Conservation (phyloP, 1,140 invertebrate genomes). For the Capitella teleta region DNA sequence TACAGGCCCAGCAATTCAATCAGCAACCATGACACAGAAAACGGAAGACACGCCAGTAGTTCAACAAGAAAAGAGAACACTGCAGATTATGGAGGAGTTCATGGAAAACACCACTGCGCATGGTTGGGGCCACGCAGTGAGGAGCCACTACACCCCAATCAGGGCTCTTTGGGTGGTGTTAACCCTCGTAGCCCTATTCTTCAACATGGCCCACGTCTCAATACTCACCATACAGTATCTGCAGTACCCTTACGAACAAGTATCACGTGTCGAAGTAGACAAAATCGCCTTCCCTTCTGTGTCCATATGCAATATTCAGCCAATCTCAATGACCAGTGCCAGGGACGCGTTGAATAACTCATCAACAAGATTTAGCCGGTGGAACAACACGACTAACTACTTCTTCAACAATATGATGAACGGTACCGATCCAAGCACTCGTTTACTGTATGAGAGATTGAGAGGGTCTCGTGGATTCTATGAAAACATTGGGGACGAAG, state of each 20-base stretch:
- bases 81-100: slow-evolving; percentile 2
- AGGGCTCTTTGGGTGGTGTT: background rate
- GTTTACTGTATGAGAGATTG: background rate
- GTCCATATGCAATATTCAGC: slow-evolving; percentile 6
- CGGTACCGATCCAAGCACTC: background rate
- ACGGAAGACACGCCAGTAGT: too few species aligned
- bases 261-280: slow-evolving; percentile 1
- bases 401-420: background rate
- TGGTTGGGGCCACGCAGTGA: background rate
- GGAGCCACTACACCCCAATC: background rate
- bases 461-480: background rate
- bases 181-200: background rate
- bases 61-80: too few species aligned
- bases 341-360: background rate
- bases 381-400: slow-evolving; percentile 7
- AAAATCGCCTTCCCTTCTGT: slow-evolving; percentile 5
- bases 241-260: slow-evolving; percentile 1
- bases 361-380: background rate
- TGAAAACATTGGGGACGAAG: slow-evolving; percentile 7
- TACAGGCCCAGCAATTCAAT: too few species aligned
- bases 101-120: slow-evolving; percentile 4
- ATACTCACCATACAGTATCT: slow-evolving; percentile 6
- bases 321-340: slow-evolving; percentile 1
- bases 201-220: slow-evolving; percentile 2
- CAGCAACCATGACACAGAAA: too few species aligned